A percentile compares a stretch with the other conserved stretches of the same genome.
Evolutionary conservation across 2,797 vertebrate genomes (phyloP).

Genomic region (Dendrocincla tyrannina): DNA sequence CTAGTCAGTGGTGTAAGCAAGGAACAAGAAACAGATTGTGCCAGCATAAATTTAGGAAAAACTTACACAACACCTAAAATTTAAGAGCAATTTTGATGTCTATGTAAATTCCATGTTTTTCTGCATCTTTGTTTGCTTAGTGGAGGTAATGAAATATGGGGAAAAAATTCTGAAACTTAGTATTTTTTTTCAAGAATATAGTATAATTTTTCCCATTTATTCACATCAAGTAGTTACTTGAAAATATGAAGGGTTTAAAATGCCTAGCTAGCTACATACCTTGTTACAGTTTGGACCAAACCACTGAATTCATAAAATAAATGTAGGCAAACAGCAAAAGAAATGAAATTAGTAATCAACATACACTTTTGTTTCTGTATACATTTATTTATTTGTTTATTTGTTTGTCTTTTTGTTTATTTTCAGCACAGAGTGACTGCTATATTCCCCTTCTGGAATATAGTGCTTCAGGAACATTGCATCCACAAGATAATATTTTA

Average conservation of each 20-base stretch:
- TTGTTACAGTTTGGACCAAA: neutral
- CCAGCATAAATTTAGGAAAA: neutral
- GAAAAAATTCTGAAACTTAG: neutral
- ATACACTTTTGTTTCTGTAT: neutral
- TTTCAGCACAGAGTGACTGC: neutral
- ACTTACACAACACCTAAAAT: neutral
- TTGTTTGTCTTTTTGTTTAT: neutral
- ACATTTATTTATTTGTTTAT: neutral
- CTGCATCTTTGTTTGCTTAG: neutral
- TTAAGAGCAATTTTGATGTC: neutral
- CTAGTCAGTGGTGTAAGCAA: neutral
- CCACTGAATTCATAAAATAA: neutral
- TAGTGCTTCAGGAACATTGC: neutral
- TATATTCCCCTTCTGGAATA: neutral
- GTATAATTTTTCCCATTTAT: neutral
- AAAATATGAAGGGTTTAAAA: neutral
- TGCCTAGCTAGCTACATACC: neutral
- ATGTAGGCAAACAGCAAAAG: neutral
- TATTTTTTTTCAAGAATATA: neutral
- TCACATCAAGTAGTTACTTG: neutral
- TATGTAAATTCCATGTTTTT: neutral
- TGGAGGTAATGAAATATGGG: neutral
- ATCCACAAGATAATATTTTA: neutral
- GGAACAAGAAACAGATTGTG: neutral
- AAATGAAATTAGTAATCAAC: neutral